These are phyloP conservation scores for Nyctalus aviator DNA, from an alignment of 2,797 vertebrate genomes.

Conservation along the genomic window DNA sequence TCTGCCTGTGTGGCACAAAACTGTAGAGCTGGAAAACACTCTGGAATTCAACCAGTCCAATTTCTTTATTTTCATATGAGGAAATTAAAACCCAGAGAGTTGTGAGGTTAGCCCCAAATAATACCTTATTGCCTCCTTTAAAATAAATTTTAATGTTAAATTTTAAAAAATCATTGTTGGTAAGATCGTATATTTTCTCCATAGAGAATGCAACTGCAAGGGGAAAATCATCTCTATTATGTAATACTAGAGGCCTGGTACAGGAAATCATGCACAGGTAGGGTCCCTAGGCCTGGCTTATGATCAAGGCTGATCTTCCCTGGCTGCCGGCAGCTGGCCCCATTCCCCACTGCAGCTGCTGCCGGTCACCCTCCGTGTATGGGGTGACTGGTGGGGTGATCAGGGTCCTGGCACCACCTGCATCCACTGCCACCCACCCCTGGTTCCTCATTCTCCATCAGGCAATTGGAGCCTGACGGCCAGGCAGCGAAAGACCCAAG, in stretches of 20 bases:
- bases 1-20: conserved; percentile 7
- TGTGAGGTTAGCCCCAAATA: not conserved
- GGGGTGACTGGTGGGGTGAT: no score
- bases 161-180: conserved; percentile 13
- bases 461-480: no score
- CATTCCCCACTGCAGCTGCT: fast-evolving
- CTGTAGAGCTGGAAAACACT: conserved; percentile 24
- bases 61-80: conserved; percentile 51
- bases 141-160: conserved; percentile 2
- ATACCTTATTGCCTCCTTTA: not conserved
- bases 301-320: no score
- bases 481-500: no score
- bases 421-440: no score
- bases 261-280: no score
- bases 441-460: no score
- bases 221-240: not conserved
- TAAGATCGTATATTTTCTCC: not conserved
- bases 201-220: not conserved
- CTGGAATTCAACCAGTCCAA: conserved; percentile 38
- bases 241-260: not conserved
- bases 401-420: no score
- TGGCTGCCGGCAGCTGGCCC: no score
- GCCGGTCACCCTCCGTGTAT: no score
- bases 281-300: no score
- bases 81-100: not conserved